These are phyloP conservation scores for Apocheima hispidaria DNA, from an alignment of 2,888 invertebrate species.

Conservation along the genomic window DNA sequence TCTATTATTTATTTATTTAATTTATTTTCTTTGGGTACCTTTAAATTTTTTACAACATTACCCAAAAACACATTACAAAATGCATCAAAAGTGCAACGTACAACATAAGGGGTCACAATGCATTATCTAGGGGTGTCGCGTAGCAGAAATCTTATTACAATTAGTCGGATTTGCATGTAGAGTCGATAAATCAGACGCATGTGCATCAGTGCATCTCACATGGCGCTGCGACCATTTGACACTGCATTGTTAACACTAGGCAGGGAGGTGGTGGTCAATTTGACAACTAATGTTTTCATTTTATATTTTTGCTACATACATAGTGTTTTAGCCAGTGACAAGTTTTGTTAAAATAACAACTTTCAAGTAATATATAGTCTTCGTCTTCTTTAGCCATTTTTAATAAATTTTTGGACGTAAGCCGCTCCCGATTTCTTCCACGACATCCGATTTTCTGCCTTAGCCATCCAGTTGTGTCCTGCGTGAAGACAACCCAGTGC, in stretches of 20 bases:
- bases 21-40: too few species aligned
- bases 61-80: constrained; percentile 42
- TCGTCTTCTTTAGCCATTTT: too few species aligned
- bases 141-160: constrained; percentile 76
- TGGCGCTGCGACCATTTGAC: constrained; percentile 53
- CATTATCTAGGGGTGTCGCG: constrained; percentile 33
- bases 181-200: constrained; percentile 75
- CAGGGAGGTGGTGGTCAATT: constrained; percentile 1
- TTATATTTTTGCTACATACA: neutral
- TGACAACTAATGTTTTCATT: constrained; percentile 1
- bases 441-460: too few species aligned
- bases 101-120: constrained; percentile 30
- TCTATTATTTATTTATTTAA: too few species aligned
- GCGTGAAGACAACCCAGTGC: too few species aligned
- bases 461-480: too few species aligned
- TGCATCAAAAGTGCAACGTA: constrained; percentile 49
- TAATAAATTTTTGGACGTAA: too few species aligned
- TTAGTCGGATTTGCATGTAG: constrained; percentile 80
- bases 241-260: constrained; percentile 53
- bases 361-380: too few species aligned
- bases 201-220: constrained; percentile 68
- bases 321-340: too few species aligned
- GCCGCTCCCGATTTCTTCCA: too few species aligned
- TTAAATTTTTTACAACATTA: neutral
- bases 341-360: too few species aligned